phyloP scores from a whole-genome alignment of 2,888 invertebrate genomes.

The Monoplex corrugatus region DNA sequence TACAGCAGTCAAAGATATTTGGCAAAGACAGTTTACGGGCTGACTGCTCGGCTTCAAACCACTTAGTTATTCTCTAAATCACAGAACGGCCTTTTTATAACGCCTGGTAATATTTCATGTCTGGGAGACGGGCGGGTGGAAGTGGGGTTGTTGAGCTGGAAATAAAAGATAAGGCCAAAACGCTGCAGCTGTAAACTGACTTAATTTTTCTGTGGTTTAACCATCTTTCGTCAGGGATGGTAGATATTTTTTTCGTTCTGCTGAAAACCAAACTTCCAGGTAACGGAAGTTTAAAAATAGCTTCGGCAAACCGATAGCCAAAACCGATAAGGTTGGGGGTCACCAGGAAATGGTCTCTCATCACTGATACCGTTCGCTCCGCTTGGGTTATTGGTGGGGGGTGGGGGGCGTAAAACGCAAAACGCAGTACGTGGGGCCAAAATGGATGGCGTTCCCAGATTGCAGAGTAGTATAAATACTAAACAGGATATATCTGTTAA shows the following conservation, averaged over 20 bases:
- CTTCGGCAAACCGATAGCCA: constrained; percentile 9
- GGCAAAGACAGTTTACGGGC: not conserved
- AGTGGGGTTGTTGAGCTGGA: not conserved
- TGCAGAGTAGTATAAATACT: no score
- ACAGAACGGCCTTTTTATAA: not conserved
- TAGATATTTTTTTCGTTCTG: no score
- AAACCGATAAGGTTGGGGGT: not conserved
- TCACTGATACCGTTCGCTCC: not conserved
- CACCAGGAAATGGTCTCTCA: constrained; percentile 25
- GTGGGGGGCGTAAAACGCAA: not conserved
- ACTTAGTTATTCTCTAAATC: not conserved
- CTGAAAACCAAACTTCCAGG: not conserved
- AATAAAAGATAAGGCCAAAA: not conserved
- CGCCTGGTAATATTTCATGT: not conserved
- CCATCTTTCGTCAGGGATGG: no score
- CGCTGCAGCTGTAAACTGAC: not conserved
- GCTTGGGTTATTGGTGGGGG: not conserved
- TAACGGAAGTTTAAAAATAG: constrained; percentile 47
- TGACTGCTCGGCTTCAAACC: not conserved
- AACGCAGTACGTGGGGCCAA: no score
- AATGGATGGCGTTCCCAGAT: no score
- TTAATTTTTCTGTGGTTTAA: no score
- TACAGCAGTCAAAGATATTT: no score
- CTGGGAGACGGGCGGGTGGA: not conserved
- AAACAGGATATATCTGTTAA: no score